phyloP scores from a whole-genome alignment of 1,140 invertebrate genomes.

The Rhizoglyphus robini region DNA sequence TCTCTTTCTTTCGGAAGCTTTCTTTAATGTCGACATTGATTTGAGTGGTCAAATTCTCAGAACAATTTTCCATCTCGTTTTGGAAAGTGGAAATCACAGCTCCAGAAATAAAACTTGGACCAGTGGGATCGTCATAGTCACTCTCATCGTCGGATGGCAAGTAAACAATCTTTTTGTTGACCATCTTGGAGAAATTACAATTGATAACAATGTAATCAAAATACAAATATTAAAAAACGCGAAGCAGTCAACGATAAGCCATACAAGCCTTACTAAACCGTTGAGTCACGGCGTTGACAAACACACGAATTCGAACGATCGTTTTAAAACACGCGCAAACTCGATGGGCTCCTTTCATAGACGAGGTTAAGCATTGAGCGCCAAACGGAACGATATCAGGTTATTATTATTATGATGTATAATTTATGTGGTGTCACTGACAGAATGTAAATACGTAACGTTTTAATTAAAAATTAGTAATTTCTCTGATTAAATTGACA shows the following conservation, averaged over 20 bases:
- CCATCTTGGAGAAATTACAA: background rate
- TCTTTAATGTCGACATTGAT: no score
- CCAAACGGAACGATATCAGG: background rate
- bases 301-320: background rate
- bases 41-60: no score
- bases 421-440: no score
- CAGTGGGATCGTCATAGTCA: background rate
- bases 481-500: background rate
- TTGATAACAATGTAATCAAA: background rate
- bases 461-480: background rate
- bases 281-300: background rate
- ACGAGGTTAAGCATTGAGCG: background rate
- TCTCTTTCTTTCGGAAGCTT: no score
- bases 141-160: background rate
- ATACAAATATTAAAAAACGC: background rate
- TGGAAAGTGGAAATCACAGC: no score
- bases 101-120: background rate
- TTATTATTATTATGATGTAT: background rate
- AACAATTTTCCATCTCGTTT: no score
- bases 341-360: no score
- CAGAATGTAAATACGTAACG: no score
- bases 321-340: background rate
- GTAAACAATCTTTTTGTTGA: background rate
- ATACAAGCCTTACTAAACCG: background rate
- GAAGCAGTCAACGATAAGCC: no score